Conservation (phyloP, 64 coral and sea anemone genomes). For the Cladopsammia gracilis region DNA sequence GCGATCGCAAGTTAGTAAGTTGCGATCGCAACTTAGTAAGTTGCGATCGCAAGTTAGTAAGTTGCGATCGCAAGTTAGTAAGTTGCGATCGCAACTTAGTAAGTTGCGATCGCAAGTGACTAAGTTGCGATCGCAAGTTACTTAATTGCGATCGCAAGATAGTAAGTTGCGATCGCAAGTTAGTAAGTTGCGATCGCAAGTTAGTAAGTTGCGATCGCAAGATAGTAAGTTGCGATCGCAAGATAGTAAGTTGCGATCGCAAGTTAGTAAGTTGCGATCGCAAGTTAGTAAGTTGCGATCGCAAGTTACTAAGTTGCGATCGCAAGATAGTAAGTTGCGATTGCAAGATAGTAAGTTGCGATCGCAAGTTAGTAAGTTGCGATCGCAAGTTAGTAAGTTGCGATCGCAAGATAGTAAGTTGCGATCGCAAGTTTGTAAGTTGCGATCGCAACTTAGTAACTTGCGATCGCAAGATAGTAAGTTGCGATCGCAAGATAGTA, state of each 20-base stretch:
- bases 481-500: neutral
- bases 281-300: neutral
- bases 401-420: no score
- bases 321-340: constrained; percentile 41
- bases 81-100: no score
- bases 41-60: constrained; percentile 44
- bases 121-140: no score
- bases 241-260: neutral
- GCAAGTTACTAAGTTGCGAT: neutral
- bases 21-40: neutral
- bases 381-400: no score
- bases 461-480: neutral
- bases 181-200: no score
- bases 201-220: neutral
- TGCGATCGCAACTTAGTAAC: neutral
- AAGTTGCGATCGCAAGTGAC: no score
- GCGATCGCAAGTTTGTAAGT: no score
- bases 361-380: no score
- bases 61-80: constrained; percentile 39
- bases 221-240: neutral
- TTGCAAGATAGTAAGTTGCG: neutral
- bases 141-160: no score
- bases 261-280: neutral
- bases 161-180: no score
- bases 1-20: neutral